A percentile compares a stretch with the other conserved stretches of the same genome.
These are phyloP conservation scores for Temnothorax rugatulus DNA, from an alignment of 2,888 invertebrate species.

Conservation along the genomic window DNA sequence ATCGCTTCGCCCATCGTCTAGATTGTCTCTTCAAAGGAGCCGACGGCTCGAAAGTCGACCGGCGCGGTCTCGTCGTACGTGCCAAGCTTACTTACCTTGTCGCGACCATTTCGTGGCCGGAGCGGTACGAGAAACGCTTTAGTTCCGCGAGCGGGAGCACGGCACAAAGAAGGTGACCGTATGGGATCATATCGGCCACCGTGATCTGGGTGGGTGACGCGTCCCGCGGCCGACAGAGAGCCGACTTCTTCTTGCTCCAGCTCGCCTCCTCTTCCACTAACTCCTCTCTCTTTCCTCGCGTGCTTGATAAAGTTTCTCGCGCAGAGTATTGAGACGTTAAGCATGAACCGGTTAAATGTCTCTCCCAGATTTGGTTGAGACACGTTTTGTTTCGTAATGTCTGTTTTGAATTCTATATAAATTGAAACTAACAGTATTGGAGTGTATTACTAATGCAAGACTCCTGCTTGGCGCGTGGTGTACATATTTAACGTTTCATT, in stretches of 20 bases:
- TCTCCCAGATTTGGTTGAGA: neutral
- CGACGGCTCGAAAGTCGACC: slow-evolving; percentile 73
- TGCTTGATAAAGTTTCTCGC: neutral
- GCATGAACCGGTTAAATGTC: neutral
- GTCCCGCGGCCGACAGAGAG: slow-evolving; percentile 47
- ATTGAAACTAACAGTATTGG: neutral
- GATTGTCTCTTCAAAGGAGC: slow-evolving; percentile 77
- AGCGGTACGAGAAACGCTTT: slow-evolving; percentile 35
- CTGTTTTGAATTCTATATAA: neutral
- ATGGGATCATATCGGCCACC: slow-evolving; percentile 76
- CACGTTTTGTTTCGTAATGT: neutral
- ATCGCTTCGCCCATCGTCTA: slow-evolving; percentile 74
- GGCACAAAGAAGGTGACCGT: slow-evolving; percentile 69
- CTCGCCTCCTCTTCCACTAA: slow-evolving; percentile 53
- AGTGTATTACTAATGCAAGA: too few relatives aligned
- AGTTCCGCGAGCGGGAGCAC: slow-evolving; percentile 36
- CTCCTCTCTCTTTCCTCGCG: slow-evolving; percentile 18
- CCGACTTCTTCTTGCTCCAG: slow-evolving; percentile 44
- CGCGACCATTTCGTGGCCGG: slow-evolving; percentile 42
- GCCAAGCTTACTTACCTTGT: slow-evolving; percentile 71
- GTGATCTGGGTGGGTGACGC: slow-evolving; percentile 81
- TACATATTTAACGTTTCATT: too few relatives aligned
- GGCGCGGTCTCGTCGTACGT: slow-evolving; percentile 65
- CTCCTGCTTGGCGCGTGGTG: too few relatives aligned
- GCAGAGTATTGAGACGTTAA: slow-evolving; percentile 9